Evolutionary conservation across 2,113 vertebrate genomes (phyloP).

Genomic region (Nothobranchius furzeri): DNA sequence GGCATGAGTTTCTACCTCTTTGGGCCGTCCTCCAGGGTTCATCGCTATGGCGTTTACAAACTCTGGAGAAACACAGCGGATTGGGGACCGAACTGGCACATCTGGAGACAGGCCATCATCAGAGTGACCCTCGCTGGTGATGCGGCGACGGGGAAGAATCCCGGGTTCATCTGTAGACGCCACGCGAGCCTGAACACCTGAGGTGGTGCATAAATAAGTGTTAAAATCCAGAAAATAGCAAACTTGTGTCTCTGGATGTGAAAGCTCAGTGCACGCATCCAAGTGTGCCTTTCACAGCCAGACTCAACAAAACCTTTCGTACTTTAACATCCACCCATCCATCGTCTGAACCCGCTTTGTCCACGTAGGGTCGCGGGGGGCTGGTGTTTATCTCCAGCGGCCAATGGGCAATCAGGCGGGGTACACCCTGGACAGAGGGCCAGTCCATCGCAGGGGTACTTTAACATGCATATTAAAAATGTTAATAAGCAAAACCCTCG

Average conservation of each 20-base stretch:
- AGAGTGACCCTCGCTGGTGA: conserved; percentile 84
- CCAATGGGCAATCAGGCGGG: too few species aligned
- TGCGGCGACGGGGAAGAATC: conserved; percentile 72
- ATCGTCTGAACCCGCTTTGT: too few species aligned
- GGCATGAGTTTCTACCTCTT: conserved; percentile 81
- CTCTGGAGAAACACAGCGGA: conserved; percentile 92
- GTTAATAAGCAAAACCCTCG: conserved; percentile 13
- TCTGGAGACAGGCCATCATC: conserved; percentile 73
- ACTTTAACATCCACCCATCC: neutral
- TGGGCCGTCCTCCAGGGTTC: conserved; percentile 97
- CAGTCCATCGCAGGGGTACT: neutral
- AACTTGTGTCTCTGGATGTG: neutral
- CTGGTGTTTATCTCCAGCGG: too few species aligned
- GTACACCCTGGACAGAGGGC: too few species aligned
- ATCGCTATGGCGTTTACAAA: conserved; percentile 91
- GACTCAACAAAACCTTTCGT: conserved; percentile 5
- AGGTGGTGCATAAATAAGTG: neutral
- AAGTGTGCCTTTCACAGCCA: conserved; percentile 8
- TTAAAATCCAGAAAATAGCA: neutral
- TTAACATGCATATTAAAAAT: conserved; percentile 43
- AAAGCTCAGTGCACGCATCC: conserved; percentile 22
- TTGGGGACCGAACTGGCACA: conserved; percentile 85
- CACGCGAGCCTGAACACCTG: conserved; percentile 85
- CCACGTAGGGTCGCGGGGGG: too few species aligned
- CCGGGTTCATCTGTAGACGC: conserved; percentile 77